Percentiles rank a stretch among this genome's conserved stretches.
Evolutionary conservation across 1,140 invertebrate species (phyloP).

Genomic region (Meteorus sp.): DNA sequence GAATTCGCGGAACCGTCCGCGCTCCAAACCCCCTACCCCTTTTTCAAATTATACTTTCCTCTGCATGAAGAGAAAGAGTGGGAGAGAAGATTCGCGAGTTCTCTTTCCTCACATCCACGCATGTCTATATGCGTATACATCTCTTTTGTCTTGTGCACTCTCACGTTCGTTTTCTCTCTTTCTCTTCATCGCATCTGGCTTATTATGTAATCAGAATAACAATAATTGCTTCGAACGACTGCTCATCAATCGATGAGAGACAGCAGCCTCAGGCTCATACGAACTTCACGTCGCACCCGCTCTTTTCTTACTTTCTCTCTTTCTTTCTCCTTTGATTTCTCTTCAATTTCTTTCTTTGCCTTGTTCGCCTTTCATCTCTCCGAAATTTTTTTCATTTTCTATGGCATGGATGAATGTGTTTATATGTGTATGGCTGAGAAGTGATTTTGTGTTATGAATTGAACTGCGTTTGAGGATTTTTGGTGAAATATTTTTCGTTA

Average conservation of each 20-base stretch:
- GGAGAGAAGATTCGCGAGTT: not conserved
- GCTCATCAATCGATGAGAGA: slow-evolving; percentile 47
- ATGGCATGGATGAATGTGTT: too few species aligned
- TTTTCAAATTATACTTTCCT: slow-evolving; percentile 39
- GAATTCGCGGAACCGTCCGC: slow-evolving; percentile 54
- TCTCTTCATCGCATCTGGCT: slow-evolving; percentile 28
- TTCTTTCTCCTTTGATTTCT: not conserved
- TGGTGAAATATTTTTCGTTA: too few species aligned
- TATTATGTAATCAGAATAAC: slow-evolving; percentile 56
- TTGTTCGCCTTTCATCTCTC: too few species aligned
- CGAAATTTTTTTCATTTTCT: too few species aligned
- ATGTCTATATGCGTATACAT: too few species aligned
- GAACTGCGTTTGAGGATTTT: too few species aligned
- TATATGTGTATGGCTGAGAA: too few species aligned
- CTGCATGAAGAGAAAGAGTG: too few species aligned
- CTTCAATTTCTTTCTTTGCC: slow-evolving; percentile 20
- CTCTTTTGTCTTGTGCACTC: slow-evolving; percentile 6
- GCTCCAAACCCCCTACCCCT: slow-evolving; percentile 20
- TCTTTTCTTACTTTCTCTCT: not conserved
- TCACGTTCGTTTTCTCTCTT: slow-evolving; percentile 18
- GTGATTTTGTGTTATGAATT: too few species aligned
- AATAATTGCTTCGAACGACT: slow-evolving; percentile 52
- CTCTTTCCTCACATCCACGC: slow-evolving; percentile 23
- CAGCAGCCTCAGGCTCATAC: slow-evolving; percentile 15
- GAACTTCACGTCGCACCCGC: slow-evolving; percentile 10